These are phyloP conservation scores for Ciona savignyi DNA, from an alignment of 23 tunicate species.

Conservation along the genomic window DNA sequence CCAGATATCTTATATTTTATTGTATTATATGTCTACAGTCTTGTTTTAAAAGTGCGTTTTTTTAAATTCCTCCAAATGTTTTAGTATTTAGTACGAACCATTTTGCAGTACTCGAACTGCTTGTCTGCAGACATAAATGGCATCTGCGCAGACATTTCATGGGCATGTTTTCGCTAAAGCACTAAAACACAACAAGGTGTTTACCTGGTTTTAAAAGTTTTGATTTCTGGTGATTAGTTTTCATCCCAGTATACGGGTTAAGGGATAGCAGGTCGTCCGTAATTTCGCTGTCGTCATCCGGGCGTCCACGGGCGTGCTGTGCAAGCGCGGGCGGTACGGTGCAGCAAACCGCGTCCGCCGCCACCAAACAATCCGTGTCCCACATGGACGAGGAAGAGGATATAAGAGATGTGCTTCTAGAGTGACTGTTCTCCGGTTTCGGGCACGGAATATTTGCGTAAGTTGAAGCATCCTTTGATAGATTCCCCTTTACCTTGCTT, in stretches of 20 bases:
- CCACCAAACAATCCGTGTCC: constrained; percentile 73
- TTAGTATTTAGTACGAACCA: too few relatives aligned
- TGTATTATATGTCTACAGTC: too few relatives aligned
- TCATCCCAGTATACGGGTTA: constrained; percentile 6
- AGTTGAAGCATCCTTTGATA: background rate
- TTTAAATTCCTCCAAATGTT: too few relatives aligned
- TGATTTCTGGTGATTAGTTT: background rate
- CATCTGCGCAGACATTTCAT: too few relatives aligned
- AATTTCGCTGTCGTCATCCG: constrained; percentile 15
- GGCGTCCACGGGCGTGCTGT: constrained; percentile 21
- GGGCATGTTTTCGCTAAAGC: too few relatives aligned
- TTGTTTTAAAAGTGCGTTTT: too few relatives aligned
- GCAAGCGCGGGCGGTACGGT: constrained; percentile 36
- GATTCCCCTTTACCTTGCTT: background rate
- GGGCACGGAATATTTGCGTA: background rate
- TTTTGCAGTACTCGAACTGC: too few relatives aligned
- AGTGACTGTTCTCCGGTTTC: background rate
- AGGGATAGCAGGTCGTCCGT: constrained; percentile 28
- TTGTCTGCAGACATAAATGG: too few relatives aligned
- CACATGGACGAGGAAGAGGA: constrained; percentile 52
- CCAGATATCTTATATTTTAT: too few relatives aligned
- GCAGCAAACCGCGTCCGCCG: constrained; percentile 58
- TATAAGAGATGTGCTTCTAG: constrained; percentile 14
- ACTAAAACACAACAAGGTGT: too few relatives aligned
- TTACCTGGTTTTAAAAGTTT: background rate